These are phyloP conservation scores for Coptodon bakossiorum DNA, from an alignment of 2,113 vertebrate genomes.

Conservation along the genomic window DNA sequence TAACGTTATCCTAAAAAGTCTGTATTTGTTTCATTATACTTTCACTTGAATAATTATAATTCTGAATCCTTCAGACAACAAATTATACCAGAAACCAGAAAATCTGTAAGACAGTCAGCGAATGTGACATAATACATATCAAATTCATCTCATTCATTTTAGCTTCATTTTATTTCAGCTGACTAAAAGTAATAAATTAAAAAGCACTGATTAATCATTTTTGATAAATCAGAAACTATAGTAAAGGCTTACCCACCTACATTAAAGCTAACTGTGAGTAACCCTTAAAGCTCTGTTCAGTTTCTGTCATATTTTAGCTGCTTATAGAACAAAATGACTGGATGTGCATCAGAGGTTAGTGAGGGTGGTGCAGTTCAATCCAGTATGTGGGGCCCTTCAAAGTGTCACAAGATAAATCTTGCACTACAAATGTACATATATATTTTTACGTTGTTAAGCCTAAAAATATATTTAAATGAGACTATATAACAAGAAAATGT, in stretches of 20 bases:
- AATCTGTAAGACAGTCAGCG: accelerated
- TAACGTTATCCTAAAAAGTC: not conserved
- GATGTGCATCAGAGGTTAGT: not conserved
- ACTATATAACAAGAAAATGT: not conserved
- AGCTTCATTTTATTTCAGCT: not conserved
- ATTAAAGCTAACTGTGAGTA: not conserved
- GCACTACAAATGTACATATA: not conserved
- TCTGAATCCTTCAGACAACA: not conserved
- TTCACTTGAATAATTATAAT: accelerated
- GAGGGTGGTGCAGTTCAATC: not conserved
- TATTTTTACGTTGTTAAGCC: not conserved
- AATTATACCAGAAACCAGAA: not conserved
- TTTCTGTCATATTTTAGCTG: not conserved
- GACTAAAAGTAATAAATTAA: not conserved
- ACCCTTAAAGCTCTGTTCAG: not conserved
- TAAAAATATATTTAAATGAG: not conserved
- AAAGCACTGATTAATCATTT: accelerated
- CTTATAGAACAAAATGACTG: not conserved
- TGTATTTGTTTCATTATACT: not conserved
- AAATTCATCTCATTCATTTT: not conserved
- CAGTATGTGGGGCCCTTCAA: not conserved
- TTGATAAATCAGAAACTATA: not conserved
- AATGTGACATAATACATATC: not conserved
- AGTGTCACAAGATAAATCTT: not conserved
- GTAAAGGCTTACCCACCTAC: accelerated